These are phyloP conservation scores for Nothura maculosa DNA, from an alignment of 2,797 vertebrate species.

Conservation along the genomic window DNA sequence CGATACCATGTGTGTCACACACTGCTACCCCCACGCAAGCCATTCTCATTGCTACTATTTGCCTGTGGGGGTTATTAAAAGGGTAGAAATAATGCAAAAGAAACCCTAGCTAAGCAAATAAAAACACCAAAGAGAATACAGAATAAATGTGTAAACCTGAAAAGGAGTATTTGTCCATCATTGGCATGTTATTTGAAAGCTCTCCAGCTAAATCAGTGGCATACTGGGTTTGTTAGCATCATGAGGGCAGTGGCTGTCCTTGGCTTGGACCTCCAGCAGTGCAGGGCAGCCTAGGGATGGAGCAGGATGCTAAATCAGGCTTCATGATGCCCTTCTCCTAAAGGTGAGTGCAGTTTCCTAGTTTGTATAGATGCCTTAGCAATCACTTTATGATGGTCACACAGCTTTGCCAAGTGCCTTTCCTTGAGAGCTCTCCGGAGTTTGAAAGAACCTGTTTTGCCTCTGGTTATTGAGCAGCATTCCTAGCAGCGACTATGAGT, in stretches of 20 bases:
- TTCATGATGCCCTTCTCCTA: neutral
- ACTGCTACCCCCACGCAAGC: neutral
- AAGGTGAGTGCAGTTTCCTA: neutral
- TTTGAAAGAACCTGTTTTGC: constrained; percentile 33
- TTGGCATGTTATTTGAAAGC: neutral
- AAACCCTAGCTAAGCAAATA: neutral
- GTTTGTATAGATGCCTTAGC: neutral
- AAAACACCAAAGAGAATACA: neutral
- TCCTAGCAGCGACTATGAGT: constrained; percentile 20
- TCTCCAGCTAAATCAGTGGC: neutral
- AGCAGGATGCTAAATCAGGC: neutral
- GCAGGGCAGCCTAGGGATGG: neutral
- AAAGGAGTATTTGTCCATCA: neutral
- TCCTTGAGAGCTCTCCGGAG: constrained; percentile 11
- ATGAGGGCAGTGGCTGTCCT: neutral
- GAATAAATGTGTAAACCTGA: neutral
- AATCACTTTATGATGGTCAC: neutral
- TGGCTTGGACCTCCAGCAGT: neutral
- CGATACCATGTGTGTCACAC: neutral
- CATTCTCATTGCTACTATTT: neutral
- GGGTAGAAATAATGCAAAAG: neutral
- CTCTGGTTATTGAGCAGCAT: neutral
- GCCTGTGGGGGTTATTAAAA: constrained; percentile 21
- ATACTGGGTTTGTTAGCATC: neutral
- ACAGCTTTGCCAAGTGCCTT: neutral